Evolutionary conservation across 1,140 invertebrate genomes (phyloP), one percentile per base, ranked within the genome.

Genomic region (Drosophila ficusphila): DNA sequence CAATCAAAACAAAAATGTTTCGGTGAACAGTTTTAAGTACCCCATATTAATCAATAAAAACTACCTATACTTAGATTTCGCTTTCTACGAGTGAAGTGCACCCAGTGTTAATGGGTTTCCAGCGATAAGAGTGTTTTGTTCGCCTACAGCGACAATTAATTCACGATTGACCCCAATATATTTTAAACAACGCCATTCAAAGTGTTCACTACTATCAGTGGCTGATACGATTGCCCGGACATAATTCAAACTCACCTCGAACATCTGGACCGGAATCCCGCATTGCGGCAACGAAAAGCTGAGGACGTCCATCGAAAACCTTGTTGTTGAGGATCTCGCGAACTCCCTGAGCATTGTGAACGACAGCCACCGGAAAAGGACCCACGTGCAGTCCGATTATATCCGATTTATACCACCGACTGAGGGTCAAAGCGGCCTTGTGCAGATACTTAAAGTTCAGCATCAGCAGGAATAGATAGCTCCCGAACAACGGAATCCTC

Each of bases 321-420:
- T 85, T 78, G 46, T 78, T 90, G 9, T 70, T 69, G 0, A 93
- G 62, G 7, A 93, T 41, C 69, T 93, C 88, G n/a, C 90, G 92
- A 0, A 93, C 88, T 11, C 67, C 89, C 8, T 85, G 72, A 3
- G 86, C 81, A 69, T 83, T 91, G 31, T 92, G 92, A 4, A 90
- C 92, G 0, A 93, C 78, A 2, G 92, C 71, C 0, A 76, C 62
- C 3, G 85, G 90, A 56, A 54, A 70, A 3, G 58, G 8, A 1
- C 93, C 93, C 1, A 93, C 18, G 44, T 92, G 88, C 1, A 92
- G 71, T 0, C 92, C 92, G 8, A 93, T 65, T 12, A 93, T 76
- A 44, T 92, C 92, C 3, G 92, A 92, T 36, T 92, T 91, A 36
- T 92, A 92, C 79, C 83, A 91, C 12, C 89, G 72, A 21, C 79